These are phyloP conservation scores for Sarcophaga carnaria DNA, from an alignment of 2,888 invertebrate species.

Conservation along the genomic window DNA sequence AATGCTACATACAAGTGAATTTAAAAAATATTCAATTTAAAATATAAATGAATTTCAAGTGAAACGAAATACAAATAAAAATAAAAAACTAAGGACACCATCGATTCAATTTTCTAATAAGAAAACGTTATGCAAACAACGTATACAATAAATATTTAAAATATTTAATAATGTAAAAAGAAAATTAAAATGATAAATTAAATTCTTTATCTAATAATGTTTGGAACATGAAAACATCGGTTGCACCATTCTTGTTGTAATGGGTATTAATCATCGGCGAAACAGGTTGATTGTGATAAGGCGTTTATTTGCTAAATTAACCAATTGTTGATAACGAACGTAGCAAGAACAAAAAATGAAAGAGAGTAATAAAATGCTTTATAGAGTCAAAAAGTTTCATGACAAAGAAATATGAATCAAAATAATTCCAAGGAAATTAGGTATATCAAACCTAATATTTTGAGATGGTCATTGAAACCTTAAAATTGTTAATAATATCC, in stretches of 20 bases:
- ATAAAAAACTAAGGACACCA: not conserved
- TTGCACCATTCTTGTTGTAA: slow-evolving; percentile 53
- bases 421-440: slow-evolving; percentile 35
- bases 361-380: not conserved
- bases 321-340: slow-evolving; percentile 54
- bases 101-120: too few relatives aligned
- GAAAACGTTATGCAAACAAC: not conserved
- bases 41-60: not conserved
- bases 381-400: slow-evolving; percentile 24
- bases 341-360: too few relatives aligned
- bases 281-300: slow-evolving; percentile 62
- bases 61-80: not conserved
- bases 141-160: not conserved
- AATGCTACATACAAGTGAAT: not conserved
- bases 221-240: slow-evolving; percentile 20
- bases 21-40: not conserved
- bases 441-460: not conserved
- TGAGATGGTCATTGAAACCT: not conserved
- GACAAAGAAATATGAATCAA: slow-evolving; percentile 43
- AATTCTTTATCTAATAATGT: slow-evolving; percentile 26
- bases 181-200: too few relatives aligned
- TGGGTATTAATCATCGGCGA: slow-evolving; percentile 62
- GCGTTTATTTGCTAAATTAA: slow-evolving; percentile 54
- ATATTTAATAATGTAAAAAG: slow-evolving; percentile 3
- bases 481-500: not conserved